Base-by-base conservation (phyloP, 2,113 vertebrate species). In the Rhegmatorhina hoffmannsi region DNA sequence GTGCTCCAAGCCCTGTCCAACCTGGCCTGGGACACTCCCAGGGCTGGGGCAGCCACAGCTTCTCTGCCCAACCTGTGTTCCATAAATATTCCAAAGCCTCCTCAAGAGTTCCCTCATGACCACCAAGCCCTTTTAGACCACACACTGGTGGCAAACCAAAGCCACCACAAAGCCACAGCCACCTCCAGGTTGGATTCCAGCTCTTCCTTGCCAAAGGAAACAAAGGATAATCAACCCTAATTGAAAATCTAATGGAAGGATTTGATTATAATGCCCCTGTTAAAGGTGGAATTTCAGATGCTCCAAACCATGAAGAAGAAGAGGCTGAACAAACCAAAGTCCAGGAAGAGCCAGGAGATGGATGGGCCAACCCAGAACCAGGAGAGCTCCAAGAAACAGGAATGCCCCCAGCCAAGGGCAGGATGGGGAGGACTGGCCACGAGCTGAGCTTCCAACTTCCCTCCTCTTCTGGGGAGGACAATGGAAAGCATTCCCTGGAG, bases 401-500 rank as follows among this genome's bases (percentile, higher is more conserved):
- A 92, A 94, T 58, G 60, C 78, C 93, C 88, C 95, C 94, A 96
- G 28, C 90, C 19, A 78, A 58, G 74, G 81, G 60, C 49, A 93
- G 70, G 40, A 94, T 64, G 87, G 87, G 84, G 82, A 95, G 91
- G 96, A 90, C 81, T 88, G 95, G 87, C 87, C 90, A 89, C 4
- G 69, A 96, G 96, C 67, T 85, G 87, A 95, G 70, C 94, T 95
- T 89, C 93, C 94, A 83, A 89, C 28, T 90, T 36, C 85, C 87
- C 95, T 97, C 93, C 89, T 87, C 92, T 47, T 33, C 79, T 50
- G 49, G 85, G 43, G 91, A 94, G 84, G 95, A 97, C 97, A 95
- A 90, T 94, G 97, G 97, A 97, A 97, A 98, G 94, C 95, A 97
- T 97, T 97, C 96, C 96, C 91, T 92, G 79, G 16, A 91, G 96